These are phyloP conservation scores for Atrichornis clamosus DNA, from an alignment of 2,113 vertebrate species.

Conservation along the genomic window DNA sequence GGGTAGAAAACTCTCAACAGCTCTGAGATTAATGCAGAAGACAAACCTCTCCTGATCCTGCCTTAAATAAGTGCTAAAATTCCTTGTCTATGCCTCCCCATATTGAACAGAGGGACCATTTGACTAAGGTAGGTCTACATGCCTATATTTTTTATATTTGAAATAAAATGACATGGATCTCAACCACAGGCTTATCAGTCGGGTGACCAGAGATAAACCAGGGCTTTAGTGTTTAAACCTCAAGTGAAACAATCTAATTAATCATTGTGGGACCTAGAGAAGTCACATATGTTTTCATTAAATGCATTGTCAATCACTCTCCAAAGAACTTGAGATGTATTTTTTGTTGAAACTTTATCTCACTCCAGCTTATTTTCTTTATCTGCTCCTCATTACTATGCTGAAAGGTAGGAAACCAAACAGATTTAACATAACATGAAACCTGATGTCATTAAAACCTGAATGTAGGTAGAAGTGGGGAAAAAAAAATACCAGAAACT, in stretches of 20 bases:
- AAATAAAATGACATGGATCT: not conserved
- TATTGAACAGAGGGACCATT: not conserved
- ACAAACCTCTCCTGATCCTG: not conserved
- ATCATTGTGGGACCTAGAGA: not conserved
- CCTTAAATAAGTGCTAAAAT: not conserved
- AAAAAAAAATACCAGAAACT: not conserved
- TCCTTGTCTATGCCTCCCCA: not conserved
- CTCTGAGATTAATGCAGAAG: not conserved
- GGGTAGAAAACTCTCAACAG: not conserved
- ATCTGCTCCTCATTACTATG: not conserved
- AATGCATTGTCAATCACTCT: not conserved
- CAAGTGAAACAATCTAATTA: not conserved
- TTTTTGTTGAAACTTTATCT: not conserved
- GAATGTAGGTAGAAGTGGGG: not conserved
- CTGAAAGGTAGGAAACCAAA: not conserved
- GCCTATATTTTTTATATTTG: not conserved
- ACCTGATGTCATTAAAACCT: fast-evolving
- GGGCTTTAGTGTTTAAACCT: not conserved
- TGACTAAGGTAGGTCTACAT: too few species aligned
- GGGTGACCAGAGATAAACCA: not conserved
- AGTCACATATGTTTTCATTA: not conserved
- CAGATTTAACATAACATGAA: not conserved
- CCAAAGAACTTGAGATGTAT: not conserved
- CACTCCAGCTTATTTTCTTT: not conserved
- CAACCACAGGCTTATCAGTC: not conserved